These are phyloP conservation scores for Phalacrocorax carbo DNA, from an alignment of 2,113 vertebrate genomes.

Conservation along the genomic window DNA sequence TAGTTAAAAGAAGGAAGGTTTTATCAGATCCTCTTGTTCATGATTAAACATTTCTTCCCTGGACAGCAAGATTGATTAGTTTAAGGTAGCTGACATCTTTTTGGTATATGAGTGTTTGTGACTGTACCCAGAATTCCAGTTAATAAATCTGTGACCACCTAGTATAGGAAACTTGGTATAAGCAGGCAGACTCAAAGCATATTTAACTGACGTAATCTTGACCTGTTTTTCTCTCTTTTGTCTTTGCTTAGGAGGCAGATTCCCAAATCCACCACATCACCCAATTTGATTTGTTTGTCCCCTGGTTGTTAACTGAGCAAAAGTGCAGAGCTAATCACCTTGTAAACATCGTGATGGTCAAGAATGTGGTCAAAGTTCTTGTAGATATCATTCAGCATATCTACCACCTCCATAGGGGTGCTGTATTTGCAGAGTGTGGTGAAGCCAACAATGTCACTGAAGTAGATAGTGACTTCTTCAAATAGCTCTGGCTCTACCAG, in stretches of 20 bases:
- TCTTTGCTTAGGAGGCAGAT: background rate
- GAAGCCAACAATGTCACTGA: constrained; percentile 98
- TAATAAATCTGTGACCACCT: background rate
- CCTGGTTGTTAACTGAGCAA: background rate
- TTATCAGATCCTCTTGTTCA: background rate
- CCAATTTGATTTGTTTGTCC: background rate
- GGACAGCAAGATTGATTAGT: background rate
- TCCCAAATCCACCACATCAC: background rate
- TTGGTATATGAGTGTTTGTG: background rate
- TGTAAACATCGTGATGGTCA: constrained; percentile 96
- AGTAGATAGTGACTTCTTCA: constrained; percentile 96
- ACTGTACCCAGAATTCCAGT: background rate
- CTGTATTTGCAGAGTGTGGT: constrained; percentile 97
- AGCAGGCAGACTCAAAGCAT: background rate
- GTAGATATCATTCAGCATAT: constrained; percentile 98
- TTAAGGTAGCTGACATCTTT: background rate
- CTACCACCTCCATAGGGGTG: constrained; percentile 97
- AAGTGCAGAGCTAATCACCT: constrained; percentile 76
- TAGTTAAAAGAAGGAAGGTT: background rate
- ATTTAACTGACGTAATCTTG: background rate
- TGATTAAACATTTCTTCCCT: background rate
- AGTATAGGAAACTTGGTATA: background rate
- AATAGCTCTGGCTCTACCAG: constrained; percentile 92
- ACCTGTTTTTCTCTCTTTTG: background rate
- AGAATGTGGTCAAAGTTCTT: constrained; percentile 96